Base-by-base conservation (phyloP, 2,888 invertebrate species). In the Antheraea yamamai region DNA sequence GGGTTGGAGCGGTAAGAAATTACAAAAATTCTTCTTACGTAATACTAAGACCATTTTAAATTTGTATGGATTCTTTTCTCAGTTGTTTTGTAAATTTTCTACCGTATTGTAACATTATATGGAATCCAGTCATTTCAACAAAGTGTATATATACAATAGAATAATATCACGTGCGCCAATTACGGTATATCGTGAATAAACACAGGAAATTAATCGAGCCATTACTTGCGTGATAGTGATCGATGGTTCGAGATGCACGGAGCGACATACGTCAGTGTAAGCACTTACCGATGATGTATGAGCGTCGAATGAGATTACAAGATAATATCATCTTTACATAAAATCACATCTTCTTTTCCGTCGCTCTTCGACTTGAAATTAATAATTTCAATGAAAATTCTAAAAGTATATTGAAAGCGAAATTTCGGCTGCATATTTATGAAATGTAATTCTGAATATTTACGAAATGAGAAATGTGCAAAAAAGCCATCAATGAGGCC, bases 251-350 rank as follows among this genome's bases (percentile, higher is more conserved):
- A 73, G 74, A 73, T 75, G 76, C 76, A 76, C 76, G 74, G 73
- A 78, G 76, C 75, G 81, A 81, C 81, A 77, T 72, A 76, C 74
- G 79, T 76, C 80, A 74, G 76, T 78, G 77, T 76, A 77, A 79
- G 79, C 81, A 80, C 79, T 81, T 80, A 80, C 77, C 74, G 74
- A 72, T 81, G 81, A 82, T 80, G 77, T 81, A 82, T 79, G 77
- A 72, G 68, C 75, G 26, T 75, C 73, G 66, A 35, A 72, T 51
- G 18, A 72, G 26, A 72, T 75, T 64, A 75, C 74, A 10, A 70
- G 70, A 70, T 70, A 39, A 70, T 39, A 23, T 39, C 35, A 39
- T 18, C 70, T 70, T 39, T 70, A 70, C 70, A 70, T 70, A 70
- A 70, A 70, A 39, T 70, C 39, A 39, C 12, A 39, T 70, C 47